phyloP scores from a whole-genome alignment of 2,888 invertebrate genomes.

The Brenthis daphne region DNA sequence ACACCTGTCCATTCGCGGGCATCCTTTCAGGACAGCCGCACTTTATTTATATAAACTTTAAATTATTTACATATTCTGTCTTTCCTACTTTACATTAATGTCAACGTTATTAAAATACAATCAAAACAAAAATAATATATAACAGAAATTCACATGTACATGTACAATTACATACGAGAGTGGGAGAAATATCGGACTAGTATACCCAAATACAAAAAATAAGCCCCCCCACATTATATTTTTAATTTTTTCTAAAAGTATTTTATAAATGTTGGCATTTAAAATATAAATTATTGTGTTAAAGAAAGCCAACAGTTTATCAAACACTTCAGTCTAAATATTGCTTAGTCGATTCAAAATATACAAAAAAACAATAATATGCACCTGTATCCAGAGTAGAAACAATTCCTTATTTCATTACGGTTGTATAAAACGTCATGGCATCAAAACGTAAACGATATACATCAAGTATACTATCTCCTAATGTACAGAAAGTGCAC shows the following conservation, averaged over 20 bases:
- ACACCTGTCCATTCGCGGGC: constrained; percentile 52
- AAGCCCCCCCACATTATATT: constrained; percentile 62
- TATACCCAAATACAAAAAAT: constrained; percentile 78
- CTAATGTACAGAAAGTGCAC: constrained; percentile 77
- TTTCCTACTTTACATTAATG: constrained; percentile 80
- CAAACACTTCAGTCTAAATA: constrained; percentile 78
- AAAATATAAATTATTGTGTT: constrained; percentile 62
- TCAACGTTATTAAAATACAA: constrained; percentile 81
- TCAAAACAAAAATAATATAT: constrained; percentile 72
- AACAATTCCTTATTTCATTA: constrained; percentile 64
- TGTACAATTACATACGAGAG: constrained; percentile 64
- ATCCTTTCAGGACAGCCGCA: constrained; percentile 75
- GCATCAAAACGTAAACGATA: constrained; percentile 46
- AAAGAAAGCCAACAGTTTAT: constrained; percentile 68
- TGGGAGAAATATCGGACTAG: constrained; percentile 75
- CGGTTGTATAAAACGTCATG: constrained; percentile 51
- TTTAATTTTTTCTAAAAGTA: constrained; percentile 61
- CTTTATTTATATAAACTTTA: constrained; percentile 83
- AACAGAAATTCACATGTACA: constrained; percentile 79
- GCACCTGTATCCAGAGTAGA: constrained; percentile 62
- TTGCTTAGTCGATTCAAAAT: constrained; percentile 77
- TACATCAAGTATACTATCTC: constrained; percentile 44
- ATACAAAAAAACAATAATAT: constrained; percentile 63
- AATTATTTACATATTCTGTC: constrained; percentile 80
- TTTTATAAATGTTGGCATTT: constrained; percentile 71